Evolutionary conservation across 2,888 invertebrate species (phyloP), one percentile per base, ranked within the genome.

Genomic region (Macrosoma leucophasiata): DNA sequence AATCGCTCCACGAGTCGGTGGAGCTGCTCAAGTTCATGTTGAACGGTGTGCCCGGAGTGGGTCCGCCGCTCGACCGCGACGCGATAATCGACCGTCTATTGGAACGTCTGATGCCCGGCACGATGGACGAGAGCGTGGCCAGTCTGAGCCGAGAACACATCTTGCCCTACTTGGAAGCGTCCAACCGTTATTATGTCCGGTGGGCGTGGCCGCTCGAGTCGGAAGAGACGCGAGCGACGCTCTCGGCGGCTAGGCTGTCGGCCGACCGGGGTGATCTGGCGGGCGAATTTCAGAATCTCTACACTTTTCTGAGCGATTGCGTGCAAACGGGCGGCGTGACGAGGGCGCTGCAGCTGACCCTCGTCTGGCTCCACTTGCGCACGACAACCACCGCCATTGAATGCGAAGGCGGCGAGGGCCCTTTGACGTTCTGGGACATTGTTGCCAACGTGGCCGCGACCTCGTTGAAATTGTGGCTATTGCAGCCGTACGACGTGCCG

Each of bases 301-400:
- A 17, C 17, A 17, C 17, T 17, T 17, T 17, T 17, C 17, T 17
- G 4, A 17, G 17, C 7, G 7, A 17, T 17, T 17, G 26, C 9
- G 9, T 26, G 9, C 15, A 26, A 26, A 26, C 26, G 15, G 15
- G 26, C 15, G 26, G 26, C 26, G 26, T 26, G 26, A 26, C 15
- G 13, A 26, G 26, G 14, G 26, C 15, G 26, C 13, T 26, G 9
- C 26, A 26, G 26, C 26, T 26, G 17, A 15, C 26, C 15, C 26
- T 26, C 9, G 26, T 26, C n/a, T 26, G 26, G 26, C 15, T 26
- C 13, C 15, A 26, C 14, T 15, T 26, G 26, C 26, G 26, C 17
- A 15, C 13, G 9, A 26, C 26, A 9, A 26, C 26, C 13, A 26
- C 26, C 15, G n/a, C 14, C 26, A 26, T 26, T 14, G 15, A 26